Conservation (phyloP, 2,113 vertebrate genomes). For the Sphaerodactylus townsendi region DNA sequence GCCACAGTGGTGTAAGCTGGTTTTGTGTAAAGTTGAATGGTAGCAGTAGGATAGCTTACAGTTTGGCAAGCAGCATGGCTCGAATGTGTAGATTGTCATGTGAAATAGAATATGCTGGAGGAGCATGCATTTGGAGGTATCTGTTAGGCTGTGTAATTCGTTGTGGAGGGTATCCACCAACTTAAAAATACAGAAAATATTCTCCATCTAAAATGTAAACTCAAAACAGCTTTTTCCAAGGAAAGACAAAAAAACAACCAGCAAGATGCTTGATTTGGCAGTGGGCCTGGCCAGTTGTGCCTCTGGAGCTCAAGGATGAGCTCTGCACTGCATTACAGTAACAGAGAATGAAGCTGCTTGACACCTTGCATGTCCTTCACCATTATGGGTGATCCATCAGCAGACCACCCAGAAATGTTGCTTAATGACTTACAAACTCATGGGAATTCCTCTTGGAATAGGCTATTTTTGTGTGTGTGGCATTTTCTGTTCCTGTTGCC, state of each 20-base stretch:
- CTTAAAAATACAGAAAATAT: constrained; percentile 18
- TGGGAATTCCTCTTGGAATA: neutral
- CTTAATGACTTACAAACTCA: neutral
- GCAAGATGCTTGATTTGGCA: constrained; percentile 32
- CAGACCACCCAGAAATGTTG: constrained; percentile 23
- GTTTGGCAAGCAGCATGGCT: neutral
- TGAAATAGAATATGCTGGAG: neutral
- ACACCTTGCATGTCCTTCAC: constrained; percentile 16
- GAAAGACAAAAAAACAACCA: constrained; percentile 15
- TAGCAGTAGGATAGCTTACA: neutral
- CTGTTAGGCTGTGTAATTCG: neutral
- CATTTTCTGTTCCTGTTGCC: neutral
- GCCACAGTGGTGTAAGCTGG: neutral
- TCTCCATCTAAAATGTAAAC: constrained; percentile 13
- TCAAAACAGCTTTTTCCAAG: constrained; percentile 11
- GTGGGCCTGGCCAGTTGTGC: constrained; percentile 4
- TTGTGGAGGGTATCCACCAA: neutral
- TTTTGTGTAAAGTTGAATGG: neutral
- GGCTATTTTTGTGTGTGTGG: neutral
- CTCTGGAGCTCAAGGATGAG: constrained; percentile 21
- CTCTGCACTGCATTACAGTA: constrained; percentile 25
- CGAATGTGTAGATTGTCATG: neutral
- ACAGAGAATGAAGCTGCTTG: constrained; percentile 13
- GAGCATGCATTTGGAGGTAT: neutral
- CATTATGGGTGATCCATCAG: constrained; percentile 4